Percentiles rank a stretch among this genome's conserved stretches.
Evolutionary conservation across 2,113 vertebrate genomes (phyloP).

Genomic region (Epinephelus cyanopodus): DNA sequence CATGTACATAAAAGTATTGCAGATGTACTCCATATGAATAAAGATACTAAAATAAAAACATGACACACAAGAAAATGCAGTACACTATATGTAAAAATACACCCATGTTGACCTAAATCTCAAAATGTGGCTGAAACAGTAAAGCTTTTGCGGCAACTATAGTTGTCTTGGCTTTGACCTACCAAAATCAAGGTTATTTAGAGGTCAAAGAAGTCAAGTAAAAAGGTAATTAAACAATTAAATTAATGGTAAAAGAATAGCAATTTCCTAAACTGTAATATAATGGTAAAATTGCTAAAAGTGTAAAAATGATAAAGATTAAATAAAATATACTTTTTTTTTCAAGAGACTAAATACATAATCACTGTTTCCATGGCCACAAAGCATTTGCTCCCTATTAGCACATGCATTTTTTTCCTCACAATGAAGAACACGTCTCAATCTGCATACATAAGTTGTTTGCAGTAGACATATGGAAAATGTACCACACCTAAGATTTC

Average conservation of each 20-base stretch:
- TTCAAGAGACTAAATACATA: background rate
- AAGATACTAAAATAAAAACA: background rate
- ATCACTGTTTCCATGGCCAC: background rate
- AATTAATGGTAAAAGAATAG: background rate
- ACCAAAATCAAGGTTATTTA: background rate
- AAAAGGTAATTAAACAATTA: background rate
- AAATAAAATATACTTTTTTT: background rate
- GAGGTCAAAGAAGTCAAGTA: background rate
- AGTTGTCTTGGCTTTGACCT: background rate
- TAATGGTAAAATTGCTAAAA: background rate
- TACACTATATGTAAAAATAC: background rate
- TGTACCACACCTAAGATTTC: background rate
- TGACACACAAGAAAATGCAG: background rate
- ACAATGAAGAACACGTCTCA: background rate
- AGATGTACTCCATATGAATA: background rate
- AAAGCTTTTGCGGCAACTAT: background rate
- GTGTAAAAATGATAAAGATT: background rate
- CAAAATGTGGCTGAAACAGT: background rate
- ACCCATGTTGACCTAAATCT: background rate
- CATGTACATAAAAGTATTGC: background rate
- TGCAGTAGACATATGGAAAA: conserved; percentile 1
- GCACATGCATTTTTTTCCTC: background rate
- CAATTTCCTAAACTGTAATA: background rate
- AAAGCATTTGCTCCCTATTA: background rate
- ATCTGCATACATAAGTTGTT: conserved; percentile 3